Evolutionary conservation across 2,888 invertebrate genomes (phyloP), one percentile per base, ranked within the genome.

Genomic region (Rapana venosa): DNA sequence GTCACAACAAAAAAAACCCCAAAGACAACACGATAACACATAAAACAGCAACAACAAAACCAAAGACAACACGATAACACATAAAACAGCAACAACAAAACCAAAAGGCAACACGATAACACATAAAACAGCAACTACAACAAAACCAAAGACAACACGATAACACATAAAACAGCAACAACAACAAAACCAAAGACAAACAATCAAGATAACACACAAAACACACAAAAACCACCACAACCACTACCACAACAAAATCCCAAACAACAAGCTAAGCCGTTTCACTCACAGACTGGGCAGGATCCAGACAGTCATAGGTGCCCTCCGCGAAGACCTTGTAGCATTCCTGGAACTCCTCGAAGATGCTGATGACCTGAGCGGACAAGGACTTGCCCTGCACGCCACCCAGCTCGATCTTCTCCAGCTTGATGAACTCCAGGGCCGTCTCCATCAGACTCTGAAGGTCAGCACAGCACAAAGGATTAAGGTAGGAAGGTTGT

Each of bases 351-450:
- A 96, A 96, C 93, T 96, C 96, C 87, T 96, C 96, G 93, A 96
- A 96, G 91, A 96, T 95, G 81, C 94, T 92, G 6, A 95, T 92
- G 32, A 96, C 95, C 91, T 95, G 94, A 74, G 94, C 92, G 91
- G 96, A 96, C 88, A 96, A 94, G 87, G 94, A 94, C 90, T 96
- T 96, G 26, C 96, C 96, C 91, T 96, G 96, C 88, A 96, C 95
- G 20, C 96, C 99, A 77, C 99, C 99, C 93, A 99, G 98, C 97
- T 99, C 99, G 87, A 99, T 98, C 96, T 99, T 98, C 96, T 99
- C 99, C 93, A 99, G 96, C 96, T 99, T 99, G 95, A 98, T 97
- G 96, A 99, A 99, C 96, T 99, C 99, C 92, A 98, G 96, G 20
- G 98, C 98, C 0, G 98, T 98, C 96, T 98, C 97, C 96, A 99